Evolutionary conservation across 2,797 vertebrate genomes (phyloP), one percentile per base, ranked within the genome.

Genomic region (Acrocephalus scirpaceus): DNA sequence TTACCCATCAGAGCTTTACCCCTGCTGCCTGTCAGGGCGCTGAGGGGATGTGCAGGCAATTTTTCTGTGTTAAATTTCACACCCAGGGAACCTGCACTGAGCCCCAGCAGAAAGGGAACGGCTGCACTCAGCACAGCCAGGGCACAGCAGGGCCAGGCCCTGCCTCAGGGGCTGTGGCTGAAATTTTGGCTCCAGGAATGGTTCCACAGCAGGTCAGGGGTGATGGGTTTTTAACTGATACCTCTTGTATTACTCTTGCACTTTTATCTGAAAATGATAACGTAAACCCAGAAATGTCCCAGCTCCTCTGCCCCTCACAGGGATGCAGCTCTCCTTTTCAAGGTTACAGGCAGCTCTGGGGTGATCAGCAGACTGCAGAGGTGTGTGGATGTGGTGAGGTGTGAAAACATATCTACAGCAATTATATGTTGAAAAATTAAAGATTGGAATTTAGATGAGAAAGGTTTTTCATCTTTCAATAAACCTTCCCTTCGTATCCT

Each of bases 361-460:
- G 5, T 11, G 65, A 86, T 78, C 30, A 50, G 62, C 86, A 44
- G 42, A 11, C 73, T 92, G 67, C 48, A 57, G 1, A 30, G 72
- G 34, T 44, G 13, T 51, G 57, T 20, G n/a, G 69, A 16, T 36
- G 29, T 80, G 61, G 32, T 45, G 47, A 10, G 40, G 23, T 65
- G 40, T 36, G 70, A 57, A 48, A 71, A 62, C 77, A 51, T 34
- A 86, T 36, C 58, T 10, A 50, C 9, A 88, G 47, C 54, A 64
- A 93, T 91, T 84, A 53, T 17, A 45, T 34, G 32, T 32, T 64
- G 76, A 84, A 74, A 91, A 92, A 95, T 71, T 83, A 89, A 72
- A 95, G 76, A 73, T 15, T 51, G 67, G 88, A 70, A 92, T 93
- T 92, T 13, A 92, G 65, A 94, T 91, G 56, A 86, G 78, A 84